Percentiles rank a stretch among this genome's conserved stretches.
Conservation (phyloP, 2,797 vertebrate species). For the Pyrocephalus nanus region DNA sequence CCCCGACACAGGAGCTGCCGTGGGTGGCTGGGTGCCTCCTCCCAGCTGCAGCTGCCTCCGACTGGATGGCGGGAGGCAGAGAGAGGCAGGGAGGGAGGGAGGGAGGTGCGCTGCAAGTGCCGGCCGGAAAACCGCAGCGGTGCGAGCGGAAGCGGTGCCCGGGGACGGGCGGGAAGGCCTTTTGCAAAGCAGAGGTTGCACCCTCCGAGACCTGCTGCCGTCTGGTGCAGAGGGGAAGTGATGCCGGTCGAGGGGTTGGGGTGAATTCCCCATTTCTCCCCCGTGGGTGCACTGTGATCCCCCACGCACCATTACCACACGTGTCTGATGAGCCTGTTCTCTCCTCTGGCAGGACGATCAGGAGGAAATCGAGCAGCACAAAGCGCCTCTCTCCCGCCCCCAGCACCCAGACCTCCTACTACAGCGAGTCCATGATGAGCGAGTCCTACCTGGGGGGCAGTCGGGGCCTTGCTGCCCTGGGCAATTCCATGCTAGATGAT, state of each 20-base stretch:
- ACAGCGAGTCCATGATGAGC: conserved; percentile 76
- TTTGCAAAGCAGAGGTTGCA: neutral
- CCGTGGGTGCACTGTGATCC: fast-evolving
- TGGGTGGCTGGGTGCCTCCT: neutral
- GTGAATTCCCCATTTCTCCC: neutral
- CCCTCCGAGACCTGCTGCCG: neutral
- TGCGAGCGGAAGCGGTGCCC: neutral
- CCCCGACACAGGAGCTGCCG: neutral
- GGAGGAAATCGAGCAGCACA: conserved; percentile 63
- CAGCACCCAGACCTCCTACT: conserved; percentile 74
- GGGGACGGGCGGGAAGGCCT: neutral
- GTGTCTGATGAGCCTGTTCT: neutral
- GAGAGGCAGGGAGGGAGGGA: neutral
- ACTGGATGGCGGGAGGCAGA: neutral
- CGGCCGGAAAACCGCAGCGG: conserved; percentile 31
- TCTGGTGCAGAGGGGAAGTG: neutral
- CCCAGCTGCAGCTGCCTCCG: neutral
- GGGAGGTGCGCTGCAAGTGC: neutral
- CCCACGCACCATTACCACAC: fast-evolving
- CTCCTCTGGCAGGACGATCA: conserved; percentile 39
- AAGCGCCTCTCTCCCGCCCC: conserved; percentile 71
- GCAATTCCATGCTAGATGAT: conserved; percentile 44
- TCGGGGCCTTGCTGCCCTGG: conserved; percentile 20
- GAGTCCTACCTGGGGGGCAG: conserved; percentile 76
- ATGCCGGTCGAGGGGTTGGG: neutral